These are phyloP conservation scores for Tokudaia muenninki DNA, from an alignment of 2,797 vertebrate species.

Conservation along the genomic window DNA sequence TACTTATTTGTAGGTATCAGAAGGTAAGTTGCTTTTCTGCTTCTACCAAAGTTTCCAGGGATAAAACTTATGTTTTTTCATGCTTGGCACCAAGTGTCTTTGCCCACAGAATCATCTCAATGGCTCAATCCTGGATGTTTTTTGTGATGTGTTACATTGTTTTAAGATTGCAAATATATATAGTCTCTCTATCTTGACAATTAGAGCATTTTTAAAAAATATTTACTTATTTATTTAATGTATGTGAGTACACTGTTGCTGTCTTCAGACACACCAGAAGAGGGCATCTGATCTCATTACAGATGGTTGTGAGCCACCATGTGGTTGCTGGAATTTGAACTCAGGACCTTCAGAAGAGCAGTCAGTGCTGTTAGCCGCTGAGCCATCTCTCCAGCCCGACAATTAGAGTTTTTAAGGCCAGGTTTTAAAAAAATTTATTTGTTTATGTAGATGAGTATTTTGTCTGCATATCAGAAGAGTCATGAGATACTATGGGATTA, in stretches of 20 bases:
- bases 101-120: background rate
- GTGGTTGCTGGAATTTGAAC: no score
- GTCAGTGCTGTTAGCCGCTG: no score
- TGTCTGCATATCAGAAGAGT: background rate
- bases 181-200: background rate
- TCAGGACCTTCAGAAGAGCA: no score
- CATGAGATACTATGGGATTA: background rate
- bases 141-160: background rate
- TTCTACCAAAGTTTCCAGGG: background rate
- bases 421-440: background rate
- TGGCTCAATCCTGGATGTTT: background rate
- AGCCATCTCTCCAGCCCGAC: no score
- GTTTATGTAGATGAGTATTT: background rate
- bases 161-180: slow-evolving; percentile 37
- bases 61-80: background rate
- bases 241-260: no score
- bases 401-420: background rate
- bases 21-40: background rate
- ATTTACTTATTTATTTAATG: background rate
- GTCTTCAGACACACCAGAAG: no score
- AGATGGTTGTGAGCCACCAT: no score
- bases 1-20: background rate
- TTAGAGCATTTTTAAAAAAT: background rate
- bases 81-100: background rate
- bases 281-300: no score